Conservation (phyloP, 2,888 invertebrate species). For the Gari tellinella region DNA sequence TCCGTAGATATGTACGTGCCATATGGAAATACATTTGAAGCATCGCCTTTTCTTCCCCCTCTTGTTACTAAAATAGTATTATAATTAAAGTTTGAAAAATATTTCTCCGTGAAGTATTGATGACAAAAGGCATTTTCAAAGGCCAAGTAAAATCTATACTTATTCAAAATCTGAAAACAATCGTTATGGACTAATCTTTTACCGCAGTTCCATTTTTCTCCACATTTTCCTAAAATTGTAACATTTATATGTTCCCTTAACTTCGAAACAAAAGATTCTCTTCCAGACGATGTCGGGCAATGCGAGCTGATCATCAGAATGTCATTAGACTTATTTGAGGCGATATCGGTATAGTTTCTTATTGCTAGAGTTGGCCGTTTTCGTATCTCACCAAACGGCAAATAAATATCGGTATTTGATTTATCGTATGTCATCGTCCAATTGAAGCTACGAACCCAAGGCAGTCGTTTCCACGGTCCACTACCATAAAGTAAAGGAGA, state of each 20-base stretch:
- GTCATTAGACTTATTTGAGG: too few species aligned
- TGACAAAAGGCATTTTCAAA: too few species aligned
- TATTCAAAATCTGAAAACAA: slow-evolving; percentile 31
- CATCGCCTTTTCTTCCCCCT: slow-evolving; percentile 29
- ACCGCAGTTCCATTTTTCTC: slow-evolving; percentile 44
- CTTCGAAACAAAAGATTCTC: slow-evolving; percentile 18
- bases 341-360: background rate
- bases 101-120: too few species aligned
- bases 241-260: slow-evolving; percentile 19
- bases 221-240: slow-evolving; percentile 29
- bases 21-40: slow-evolving; percentile 9
- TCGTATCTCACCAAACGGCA: slow-evolving; percentile 5
- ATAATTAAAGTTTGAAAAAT: too few species aligned
- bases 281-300: slow-evolving; percentile 11
- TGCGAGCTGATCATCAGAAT: slow-evolving; percentile 4
- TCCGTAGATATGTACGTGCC: slow-evolving; percentile 36
- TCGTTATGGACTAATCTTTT: slow-evolving; percentile 32
- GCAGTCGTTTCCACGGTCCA: background rate
- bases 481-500: background rate
- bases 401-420: slow-evolving; percentile 5
- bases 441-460: slow-evolving; percentile 4
- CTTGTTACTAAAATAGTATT: too few species aligned
- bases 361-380: background rate
- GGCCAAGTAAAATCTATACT: too few species aligned
- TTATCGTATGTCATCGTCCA: slow-evolving; percentile 13